A percentile compares a stretch with the other conserved stretches of the same genome.
Evolutionary conservation across 2,797 vertebrate genomes (phyloP).

Genomic region (Fringilla coelebs): DNA sequence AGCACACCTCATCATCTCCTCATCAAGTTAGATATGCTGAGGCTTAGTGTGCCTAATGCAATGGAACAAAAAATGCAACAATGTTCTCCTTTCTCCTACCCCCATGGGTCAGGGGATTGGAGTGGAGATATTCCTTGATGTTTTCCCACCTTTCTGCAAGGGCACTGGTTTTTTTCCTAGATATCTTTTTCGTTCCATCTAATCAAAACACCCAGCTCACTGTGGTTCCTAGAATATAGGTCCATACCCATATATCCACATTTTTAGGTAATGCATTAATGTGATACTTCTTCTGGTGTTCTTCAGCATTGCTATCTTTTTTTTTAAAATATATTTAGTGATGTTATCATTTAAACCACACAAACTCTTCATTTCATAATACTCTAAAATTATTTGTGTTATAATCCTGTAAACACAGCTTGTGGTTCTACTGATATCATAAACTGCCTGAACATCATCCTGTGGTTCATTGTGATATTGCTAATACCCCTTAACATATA

Average conservation of each 20-base stretch:
- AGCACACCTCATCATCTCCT: background rate
- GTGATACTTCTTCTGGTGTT: background rate
- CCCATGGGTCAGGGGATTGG: rapidly evolving
- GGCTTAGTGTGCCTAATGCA: background rate
- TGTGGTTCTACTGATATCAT: background rate
- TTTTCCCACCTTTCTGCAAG: background rate
- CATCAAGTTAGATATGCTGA: background rate
- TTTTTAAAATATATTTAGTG: background rate
- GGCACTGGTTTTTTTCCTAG: background rate
- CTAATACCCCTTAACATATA: background rate
- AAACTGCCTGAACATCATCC: background rate
- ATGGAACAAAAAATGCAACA: background rate
- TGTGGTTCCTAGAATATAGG: background rate
- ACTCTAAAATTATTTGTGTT: background rate
- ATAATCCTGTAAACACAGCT: background rate
- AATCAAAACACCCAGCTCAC: background rate
- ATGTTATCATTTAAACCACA: background rate
- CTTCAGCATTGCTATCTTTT: background rate
- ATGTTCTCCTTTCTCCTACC: background rate
- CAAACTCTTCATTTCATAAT: background rate
- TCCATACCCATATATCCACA: background rate
- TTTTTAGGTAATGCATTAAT: background rate
- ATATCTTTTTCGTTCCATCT: background rate
- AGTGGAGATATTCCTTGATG: background rate
- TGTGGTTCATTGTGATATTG: background rate